Percentiles rank a stretch among this genome's conserved stretches.
phyloP scores from a whole-genome alignment of 2,113 vertebrate species.

The Clarias gariepinus region DNA sequence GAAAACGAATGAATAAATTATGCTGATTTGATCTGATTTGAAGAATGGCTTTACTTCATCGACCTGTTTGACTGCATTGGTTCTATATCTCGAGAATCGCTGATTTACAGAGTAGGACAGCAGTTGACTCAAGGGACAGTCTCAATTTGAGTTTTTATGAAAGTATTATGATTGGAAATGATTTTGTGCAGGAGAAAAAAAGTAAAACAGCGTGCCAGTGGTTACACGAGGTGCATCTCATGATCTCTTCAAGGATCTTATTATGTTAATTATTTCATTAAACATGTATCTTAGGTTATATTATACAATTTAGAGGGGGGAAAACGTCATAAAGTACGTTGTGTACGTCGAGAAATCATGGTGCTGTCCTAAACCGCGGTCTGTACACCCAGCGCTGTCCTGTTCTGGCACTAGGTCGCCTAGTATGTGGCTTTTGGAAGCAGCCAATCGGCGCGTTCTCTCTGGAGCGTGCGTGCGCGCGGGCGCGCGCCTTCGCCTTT shows the following conservation, averaged over 20 bases:
- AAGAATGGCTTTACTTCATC: not conserved
- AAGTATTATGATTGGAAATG: not conserved
- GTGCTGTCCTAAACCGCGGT: not conserved
- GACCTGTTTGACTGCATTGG: no score
- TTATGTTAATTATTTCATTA: not conserved
- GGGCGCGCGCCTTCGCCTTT: slow-evolving; percentile 40
- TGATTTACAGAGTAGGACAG: not conserved
- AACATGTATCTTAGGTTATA: not conserved
- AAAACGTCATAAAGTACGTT: not conserved
- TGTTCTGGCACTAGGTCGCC: not conserved
- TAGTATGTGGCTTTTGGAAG: slow-evolving; percentile 46
- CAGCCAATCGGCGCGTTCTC: slow-evolving; percentile 63
- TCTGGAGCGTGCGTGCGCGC: slow-evolving; percentile 48
- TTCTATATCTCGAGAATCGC: not conserved
- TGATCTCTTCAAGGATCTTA: not conserved
- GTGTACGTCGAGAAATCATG: not conserved
- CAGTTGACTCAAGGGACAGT: not conserved
- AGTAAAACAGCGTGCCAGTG: not conserved
- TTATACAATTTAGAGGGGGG: not conserved
- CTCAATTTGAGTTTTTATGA: not conserved
- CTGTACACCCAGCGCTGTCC: not conserved
- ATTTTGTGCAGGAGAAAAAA: not conserved
- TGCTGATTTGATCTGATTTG: not conserved
- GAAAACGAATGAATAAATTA: not conserved
- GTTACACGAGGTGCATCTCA: not conserved